phyloP scores from a whole-genome alignment of 2,113 vertebrate species.

The Dipodomys ordii region DNA sequence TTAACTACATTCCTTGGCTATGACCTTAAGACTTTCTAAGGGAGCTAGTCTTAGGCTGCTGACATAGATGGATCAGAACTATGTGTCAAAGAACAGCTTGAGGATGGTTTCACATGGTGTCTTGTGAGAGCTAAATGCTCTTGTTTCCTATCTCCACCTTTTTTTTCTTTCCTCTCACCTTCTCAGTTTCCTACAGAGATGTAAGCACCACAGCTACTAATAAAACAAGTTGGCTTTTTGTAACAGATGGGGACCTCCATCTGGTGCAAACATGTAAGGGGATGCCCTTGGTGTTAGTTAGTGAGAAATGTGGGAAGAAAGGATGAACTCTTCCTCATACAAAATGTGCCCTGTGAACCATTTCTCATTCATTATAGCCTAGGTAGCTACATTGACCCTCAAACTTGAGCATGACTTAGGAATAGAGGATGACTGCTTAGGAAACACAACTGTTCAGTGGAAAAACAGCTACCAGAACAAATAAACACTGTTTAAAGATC shows the following conservation, averaged over 20 bases:
- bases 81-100: conserved; percentile 53
- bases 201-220: conserved; percentile 50
- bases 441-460: not conserved
- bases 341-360: not conserved
- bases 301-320: conserved; percentile 30
- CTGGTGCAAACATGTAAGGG: conserved; percentile 56
- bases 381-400: not conserved
- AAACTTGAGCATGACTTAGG: not conserved
- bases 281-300: conserved; percentile 57
- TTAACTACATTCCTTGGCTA: conserved; percentile 24
- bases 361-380: not conserved
- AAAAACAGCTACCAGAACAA: not conserved
- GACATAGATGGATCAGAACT: not conserved
- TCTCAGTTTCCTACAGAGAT: conserved; percentile 51
- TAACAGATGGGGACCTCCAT: conserved; percentile 71
- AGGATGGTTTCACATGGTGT: conserved; percentile 41
- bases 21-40: not conserved
- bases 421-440: not conserved
- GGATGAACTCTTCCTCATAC: not conserved
- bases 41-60: not conserved
- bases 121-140: not conserved
- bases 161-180: conserved; percentile 19
- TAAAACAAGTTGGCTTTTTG: conserved; percentile 65
- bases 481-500: not conserved
- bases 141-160: conserved; percentile 12